Evolutionary conservation across 2,888 invertebrate species (phyloP), one percentile per base, ranked within the genome.

Genomic region (Heliconius charithonia): DNA sequence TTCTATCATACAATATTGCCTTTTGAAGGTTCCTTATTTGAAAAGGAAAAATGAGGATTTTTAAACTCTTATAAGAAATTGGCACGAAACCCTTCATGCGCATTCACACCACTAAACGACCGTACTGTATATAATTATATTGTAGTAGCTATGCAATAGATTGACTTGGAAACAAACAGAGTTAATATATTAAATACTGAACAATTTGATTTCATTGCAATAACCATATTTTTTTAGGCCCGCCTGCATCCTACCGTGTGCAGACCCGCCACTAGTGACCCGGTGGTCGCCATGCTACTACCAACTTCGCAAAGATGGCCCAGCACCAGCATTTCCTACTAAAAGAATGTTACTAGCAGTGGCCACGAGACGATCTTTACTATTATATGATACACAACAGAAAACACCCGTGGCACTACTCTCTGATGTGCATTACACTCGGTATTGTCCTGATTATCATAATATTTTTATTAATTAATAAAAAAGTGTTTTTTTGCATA

Each of bases 301-400:
- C 75, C 27, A 69, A 41, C 25, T 65, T 92, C 96, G 84, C 90
- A 97, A 25, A 95, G 96, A 6, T 87, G 92, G 78, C n/a, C 80
- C 67, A n/a, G 29, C 66, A n/a, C 93, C 97, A 2, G 88, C 96
- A 22, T 92, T 97, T 82, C 90, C 96, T 19, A 89, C 97, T 0
- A 97, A 97, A 88, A 96, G 99, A 80, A 96, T 98, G 94, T 94
- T 99, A 78, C 98, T 99, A 89, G 99, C 99, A 0, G 97, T 99
- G 22, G 98, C 98, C 29, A 98, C 99, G 2, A 97, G 97, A 84
- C 97, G 97, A 85, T 97, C 98, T 41, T 96, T 99, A 56, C 95
- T 93, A 78, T 67, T 95, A 0, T 94, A 94, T 83, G 94, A 95
- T 86, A 95, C 94, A 82, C 94, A 94, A 80, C 94, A 95, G 87